A percentile compares a stretch with the other conserved stretches of the same genome.
These are phyloP conservation scores for Phyllopteryx taeniolatus DNA, from an alignment of 2,113 vertebrate species.

Conservation along the genomic window DNA sequence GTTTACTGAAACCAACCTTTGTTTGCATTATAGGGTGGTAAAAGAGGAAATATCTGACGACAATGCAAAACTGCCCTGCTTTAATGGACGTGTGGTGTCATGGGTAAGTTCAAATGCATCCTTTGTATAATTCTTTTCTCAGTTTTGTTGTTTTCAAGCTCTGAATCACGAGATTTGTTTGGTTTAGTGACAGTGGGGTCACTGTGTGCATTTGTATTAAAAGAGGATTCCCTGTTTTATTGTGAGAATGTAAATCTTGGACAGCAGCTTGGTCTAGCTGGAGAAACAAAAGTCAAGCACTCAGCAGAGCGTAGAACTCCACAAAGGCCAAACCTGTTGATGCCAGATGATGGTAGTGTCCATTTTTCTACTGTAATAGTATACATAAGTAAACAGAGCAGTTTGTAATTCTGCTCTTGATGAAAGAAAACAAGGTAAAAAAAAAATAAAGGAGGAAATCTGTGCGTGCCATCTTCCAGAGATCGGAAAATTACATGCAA, in stretches of 20 bases:
- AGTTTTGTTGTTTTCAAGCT: neutral
- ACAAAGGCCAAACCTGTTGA: neutral
- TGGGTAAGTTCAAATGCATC: slow-evolving; percentile 81
- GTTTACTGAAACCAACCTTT: slow-evolving; percentile 50
- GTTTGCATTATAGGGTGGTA: slow-evolving; percentile 83
- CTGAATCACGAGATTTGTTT: neutral
- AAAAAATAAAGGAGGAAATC: neutral
- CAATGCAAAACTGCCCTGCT: slow-evolving; percentile 91
- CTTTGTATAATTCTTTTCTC: neutral
- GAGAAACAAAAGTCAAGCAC: neutral
- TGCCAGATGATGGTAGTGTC: neutral
- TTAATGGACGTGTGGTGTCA: slow-evolving; percentile 97
- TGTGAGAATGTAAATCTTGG: neutral
- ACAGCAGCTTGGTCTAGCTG: neutral
- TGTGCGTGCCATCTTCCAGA: neutral
- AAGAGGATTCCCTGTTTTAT: neutral
- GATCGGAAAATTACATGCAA: too few relatives aligned
- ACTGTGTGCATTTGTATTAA: neutral
- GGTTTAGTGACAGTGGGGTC: neutral
- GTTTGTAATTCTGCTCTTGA: neutral
- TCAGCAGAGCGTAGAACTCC: neutral
- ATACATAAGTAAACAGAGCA: neutral
- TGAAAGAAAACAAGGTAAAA: neutral
- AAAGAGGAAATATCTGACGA: slow-evolving; percentile 98
- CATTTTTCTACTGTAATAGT: neutral